Evolutionary conservation across 2,797 vertebrate species (phyloP), one percentile per base, ranked within the genome.

Genomic region (Argya squamiceps): DNA sequence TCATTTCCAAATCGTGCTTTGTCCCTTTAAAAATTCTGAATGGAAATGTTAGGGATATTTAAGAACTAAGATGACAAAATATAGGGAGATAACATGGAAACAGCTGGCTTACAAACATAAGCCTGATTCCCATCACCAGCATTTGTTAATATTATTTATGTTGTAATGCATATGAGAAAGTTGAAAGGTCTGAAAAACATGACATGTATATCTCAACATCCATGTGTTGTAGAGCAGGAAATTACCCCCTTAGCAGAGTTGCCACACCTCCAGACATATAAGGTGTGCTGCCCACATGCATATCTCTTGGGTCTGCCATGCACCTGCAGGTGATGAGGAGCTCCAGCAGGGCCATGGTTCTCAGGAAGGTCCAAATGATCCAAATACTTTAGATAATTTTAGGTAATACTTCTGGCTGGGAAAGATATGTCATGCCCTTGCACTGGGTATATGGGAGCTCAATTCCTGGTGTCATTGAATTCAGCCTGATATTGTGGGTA

Each of bases 31-130:
- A 92, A 88, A 67, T 58, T 92, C 64, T 67, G 44, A 63, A 52
- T 91, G 44, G n/a, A 67, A 79, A 73, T 19, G 39, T 74, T 83
- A 78, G 58, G 49, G 24, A 67, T 92, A 74, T 85, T 77, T 79
- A 92, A 68, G 78, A 84, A 94, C 67, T 89, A 91, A 70, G 71
- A 89, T 68, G 36, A 52, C 80, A 91, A 94, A 95, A 56, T 39
- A 32, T 26, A 20, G 59, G 37, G 60, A 81, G 59, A 77, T 80
- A 94, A 89, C 1, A 6, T 44, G 41, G 84, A 77, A 93, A 91
- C 68, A 92, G 62, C 81, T 94, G 84, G 71, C 49, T 92, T 19
- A 20, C 18, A 75, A 96, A 68, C 26, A 4, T 13, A 21, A 91
- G 84, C 78, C 58, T 49, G 46, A 92, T 80, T 93, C 41, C 81